Evolutionary conservation across 2,888 invertebrate species (phyloP), one percentile per base, ranked within the genome.

Genomic region (Pyrochroa serraticornis): DNA sequence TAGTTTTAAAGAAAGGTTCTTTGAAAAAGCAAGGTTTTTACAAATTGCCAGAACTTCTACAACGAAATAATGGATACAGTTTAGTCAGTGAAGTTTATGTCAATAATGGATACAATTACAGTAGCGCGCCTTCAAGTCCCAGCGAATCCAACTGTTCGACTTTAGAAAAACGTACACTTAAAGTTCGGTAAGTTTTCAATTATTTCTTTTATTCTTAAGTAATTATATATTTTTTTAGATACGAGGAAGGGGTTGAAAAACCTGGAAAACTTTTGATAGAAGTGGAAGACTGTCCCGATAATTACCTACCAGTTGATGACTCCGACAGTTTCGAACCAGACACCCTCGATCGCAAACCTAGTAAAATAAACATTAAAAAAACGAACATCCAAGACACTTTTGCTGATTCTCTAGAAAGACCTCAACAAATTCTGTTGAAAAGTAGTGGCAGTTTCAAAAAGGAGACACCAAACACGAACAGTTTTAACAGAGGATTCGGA

Each of bases 261-360:
- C 90, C 91, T 0, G 92, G 92, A 6, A 91, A 90, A 69, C 81
- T 93, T 71, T 89, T 92, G 31, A 93, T 93, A 59, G 91, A 92
- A 80, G 90, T 93, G 0, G 89, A 90, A 73, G 92, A 92, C 75
- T 87, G 91, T 12, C 88, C 91, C 0, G 88, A 89, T 67, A 89
- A 91, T 71, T 89, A 89, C 64, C 85, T 88, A 6, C 85, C 84
- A 70, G 87, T 90, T 44, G 85, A 90, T 53, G 93, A 93, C 71
- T 91, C 91, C 1, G 91, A 91, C 68, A 88, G 87, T 50, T 93
- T 92, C 69, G 93, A 93, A 75, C 92, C 93, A 0, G 93, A 93
- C 65, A 93, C 93, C 0, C 81, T 93, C 52, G 93, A 93, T 71
- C 82, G 93, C 22, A 92, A 92, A 72, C 87, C 89, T 38, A 85